phyloP scores from a whole-genome alignment of 2,797 vertebrate genomes.

The Potorous gilbertii region DNA sequence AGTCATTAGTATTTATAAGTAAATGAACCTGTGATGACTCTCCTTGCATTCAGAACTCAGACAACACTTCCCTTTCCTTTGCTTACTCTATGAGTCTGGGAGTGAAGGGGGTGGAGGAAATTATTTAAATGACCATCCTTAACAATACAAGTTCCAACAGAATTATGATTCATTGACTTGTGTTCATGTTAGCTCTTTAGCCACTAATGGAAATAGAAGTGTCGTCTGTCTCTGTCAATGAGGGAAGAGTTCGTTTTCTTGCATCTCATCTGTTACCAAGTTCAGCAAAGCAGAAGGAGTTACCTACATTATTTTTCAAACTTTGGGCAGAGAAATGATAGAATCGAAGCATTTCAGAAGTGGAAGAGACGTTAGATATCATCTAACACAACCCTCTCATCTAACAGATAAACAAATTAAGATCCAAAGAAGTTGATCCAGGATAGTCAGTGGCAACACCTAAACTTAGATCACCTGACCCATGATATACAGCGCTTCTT shows the following conservation, averaged over 20 bases:
- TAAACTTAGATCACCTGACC: not conserved
- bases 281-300: not conserved
- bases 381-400: not conserved
- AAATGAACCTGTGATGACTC: slow-evolving; percentile 20
- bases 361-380: not conserved
- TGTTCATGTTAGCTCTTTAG: not conserved
- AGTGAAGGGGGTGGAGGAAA: not conserved
- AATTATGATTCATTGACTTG: not conserved
- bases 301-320: slow-evolving; percentile 21
- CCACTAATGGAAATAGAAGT: not conserved
- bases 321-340: not conserved
- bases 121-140: slow-evolving; percentile 1
- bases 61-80: not conserved
- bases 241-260: slow-evolving; percentile 9
- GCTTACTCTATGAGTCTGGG: slow-evolving; percentile 1
- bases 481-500: not conserved
- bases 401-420: not conserved
- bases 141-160: not conserved
- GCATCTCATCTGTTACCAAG: not conserved
- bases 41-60: slow-evolving; percentile 30
- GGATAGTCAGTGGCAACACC: not conserved
- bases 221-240: not conserved
- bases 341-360: slow-evolving; percentile 25
- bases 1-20: not conserved
- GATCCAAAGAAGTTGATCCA: not conserved